phyloP scores from a whole-genome alignment of 2,113 vertebrate species.

The crab-eating macaque (Macaca fascicularis) region DNA sequence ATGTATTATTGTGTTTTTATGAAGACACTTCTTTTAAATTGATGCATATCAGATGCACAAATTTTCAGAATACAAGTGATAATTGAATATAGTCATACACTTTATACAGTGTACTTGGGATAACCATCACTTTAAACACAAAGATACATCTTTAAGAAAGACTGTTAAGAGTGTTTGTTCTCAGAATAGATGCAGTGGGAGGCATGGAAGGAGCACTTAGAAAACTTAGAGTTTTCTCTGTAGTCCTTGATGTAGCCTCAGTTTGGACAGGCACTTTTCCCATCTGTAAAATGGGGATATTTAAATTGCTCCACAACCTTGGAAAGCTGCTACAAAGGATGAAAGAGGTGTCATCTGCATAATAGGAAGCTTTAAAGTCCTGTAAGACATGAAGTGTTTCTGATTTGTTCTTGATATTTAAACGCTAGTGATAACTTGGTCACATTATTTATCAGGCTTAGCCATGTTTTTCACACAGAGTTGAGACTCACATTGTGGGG shows the following conservation, averaged over 20 bases:
- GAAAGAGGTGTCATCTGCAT: background rate
- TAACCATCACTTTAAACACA: background rate
- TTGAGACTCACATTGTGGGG: background rate
- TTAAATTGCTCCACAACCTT: background rate
- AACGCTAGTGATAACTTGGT: background rate
- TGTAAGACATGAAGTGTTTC: background rate
- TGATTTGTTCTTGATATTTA: background rate
- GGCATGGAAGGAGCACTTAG: background rate
- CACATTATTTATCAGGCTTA: background rate
- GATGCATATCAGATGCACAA: background rate
- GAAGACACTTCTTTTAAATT: background rate
- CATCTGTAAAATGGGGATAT: background rate
- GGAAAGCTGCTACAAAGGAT: background rate
- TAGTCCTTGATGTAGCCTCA: background rate
- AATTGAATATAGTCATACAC: background rate
- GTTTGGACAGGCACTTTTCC: constrained; percentile 6
- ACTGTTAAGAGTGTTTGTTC: background rate
- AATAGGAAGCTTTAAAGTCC: background rate
- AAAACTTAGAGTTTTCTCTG: background rate
- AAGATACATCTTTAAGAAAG: background rate
- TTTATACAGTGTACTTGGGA: background rate
- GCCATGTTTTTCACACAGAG: background rate
- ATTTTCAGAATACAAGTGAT: background rate
- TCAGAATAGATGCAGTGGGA: background rate
- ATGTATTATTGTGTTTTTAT: background rate